A percentile compares a stretch with the other conserved stretches of the same genome.
phyloP scores from a whole-genome alignment of 2,888 invertebrate species.

The Cephus sareptanus region DNA sequence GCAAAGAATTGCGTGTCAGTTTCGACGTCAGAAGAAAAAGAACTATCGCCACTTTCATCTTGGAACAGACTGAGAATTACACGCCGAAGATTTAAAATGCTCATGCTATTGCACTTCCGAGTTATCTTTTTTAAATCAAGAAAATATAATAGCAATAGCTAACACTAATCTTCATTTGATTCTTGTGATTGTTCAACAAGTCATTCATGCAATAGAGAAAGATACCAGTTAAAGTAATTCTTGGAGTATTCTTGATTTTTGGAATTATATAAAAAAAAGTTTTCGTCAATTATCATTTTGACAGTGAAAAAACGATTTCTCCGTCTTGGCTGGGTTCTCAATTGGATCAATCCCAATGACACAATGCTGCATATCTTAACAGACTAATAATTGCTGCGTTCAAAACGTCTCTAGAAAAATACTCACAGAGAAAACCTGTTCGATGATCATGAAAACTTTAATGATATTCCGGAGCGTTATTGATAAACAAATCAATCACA shows the following conservation, averaged over 20 bases:
- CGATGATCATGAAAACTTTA: slow-evolving; percentile 4
- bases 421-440: too few relatives aligned
- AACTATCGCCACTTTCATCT: not conserved
- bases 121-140: not conserved
- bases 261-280: too few relatives aligned
- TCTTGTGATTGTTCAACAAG: too few relatives aligned
- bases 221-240: not conserved
- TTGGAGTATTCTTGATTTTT: not conserved
- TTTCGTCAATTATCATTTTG: too few relatives aligned
- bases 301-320: too few relatives aligned
- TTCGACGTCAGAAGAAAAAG: not conserved
- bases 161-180: too few relatives aligned
- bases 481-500: slow-evolving; percentile 5
- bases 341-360: too few relatives aligned
- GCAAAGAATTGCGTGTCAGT: not conserved
- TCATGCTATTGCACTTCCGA: not conserved
- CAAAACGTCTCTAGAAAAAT: too few relatives aligned
- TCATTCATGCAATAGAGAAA: not conserved
- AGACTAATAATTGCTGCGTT: too few relatives aligned
- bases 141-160: not conserved
- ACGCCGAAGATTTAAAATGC: not conserved
- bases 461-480: not conserved
- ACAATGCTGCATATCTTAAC: too few relatives aligned
- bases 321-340: too few relatives aligned
- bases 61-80: not conserved